phyloP scores from a whole-genome alignment of 2,113 vertebrate genomes.

The Clupea harengus region DNA sequence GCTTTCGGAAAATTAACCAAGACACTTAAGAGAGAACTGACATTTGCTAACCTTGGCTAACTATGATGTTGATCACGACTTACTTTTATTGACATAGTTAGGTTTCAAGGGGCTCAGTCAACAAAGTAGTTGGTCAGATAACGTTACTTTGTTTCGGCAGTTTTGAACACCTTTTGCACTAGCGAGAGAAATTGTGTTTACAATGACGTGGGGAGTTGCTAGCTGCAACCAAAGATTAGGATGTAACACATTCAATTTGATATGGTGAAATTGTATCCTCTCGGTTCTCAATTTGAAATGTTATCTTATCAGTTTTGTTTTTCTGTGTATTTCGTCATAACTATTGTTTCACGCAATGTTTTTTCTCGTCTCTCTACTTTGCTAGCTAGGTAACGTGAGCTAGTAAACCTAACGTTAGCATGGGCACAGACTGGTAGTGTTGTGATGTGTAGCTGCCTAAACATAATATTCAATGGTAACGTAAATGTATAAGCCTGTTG shows the following conservation, averaged over 20 bases:
- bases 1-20: background rate
- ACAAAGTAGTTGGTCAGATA: background rate
- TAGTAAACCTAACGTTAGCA: slow-evolving; percentile 1
- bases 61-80: background rate
- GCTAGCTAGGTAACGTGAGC: slow-evolving; percentile 3
- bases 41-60: background rate
- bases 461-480: background rate
- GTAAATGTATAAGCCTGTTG: background rate
- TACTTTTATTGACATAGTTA: background rate
- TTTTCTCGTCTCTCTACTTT: background rate
- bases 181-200: slow-evolving; percentile 5
- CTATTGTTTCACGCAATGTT: background rate
- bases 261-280: background rate
- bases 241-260: background rate
- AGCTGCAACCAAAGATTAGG: slow-evolving; percentile 6
- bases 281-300: background rate
- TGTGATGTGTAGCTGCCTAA: background rate
- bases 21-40: background rate
- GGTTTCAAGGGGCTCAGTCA: background rate
- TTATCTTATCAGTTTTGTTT: background rate
- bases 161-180: background rate
- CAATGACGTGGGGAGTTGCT: background rate
- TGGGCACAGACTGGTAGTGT: background rate
- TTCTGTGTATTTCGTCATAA: background rate
- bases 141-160: background rate